Base-by-base conservation (phyloP, 2,797 vertebrate genomes). In the Micrastur ruficollis region DNA sequence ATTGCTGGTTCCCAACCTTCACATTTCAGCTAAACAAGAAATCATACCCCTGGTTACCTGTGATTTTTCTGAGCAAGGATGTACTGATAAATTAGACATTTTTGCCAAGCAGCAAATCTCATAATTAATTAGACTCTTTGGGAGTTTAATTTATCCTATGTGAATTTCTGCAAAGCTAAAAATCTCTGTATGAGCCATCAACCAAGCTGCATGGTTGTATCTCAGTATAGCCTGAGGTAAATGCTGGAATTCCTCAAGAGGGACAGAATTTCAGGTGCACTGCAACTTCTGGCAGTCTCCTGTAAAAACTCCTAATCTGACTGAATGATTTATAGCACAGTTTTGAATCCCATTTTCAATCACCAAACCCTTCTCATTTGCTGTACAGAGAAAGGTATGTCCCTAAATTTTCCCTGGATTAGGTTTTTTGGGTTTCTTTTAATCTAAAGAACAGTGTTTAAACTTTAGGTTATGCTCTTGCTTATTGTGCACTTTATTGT, bases 1-100 rank as follows among this genome's bases (percentile, higher is more conserved):
- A 58, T 62, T 81, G 17, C 4, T 4, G 22, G 5, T 65, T 95
- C 34, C 25, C 66, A 83, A 50, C 13, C 12, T 62, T 79, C 62
- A 47, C n/a, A 12, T 86, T 86, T 95, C 70, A 95, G 34, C 26
- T 89, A 72, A 96, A 89, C 46, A 93, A 72, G 17, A 86, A 94
- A 58, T 72, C 2, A 84, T 36, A 73, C 22, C 55, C 8, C 29
- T 66, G 13, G 44, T 84, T 81, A 68, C 50, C 38, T 46, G 14
- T 34, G 38, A n/a, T 42, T 82, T 93, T 95, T 86, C 29, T 79
- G 11, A 86, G 50, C 25, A 84, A 74, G 12, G 38, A 59, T 62
- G 21, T 72, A 75, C 16, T 50, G n/a, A 86, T 72, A 79, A 89
- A 89, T 92, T 75, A 75, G 66, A 40, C 5, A 21, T 61, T 90